phyloP scores from a whole-genome alignment of 2,113 vertebrate genomes.

The Pseudolaguvia tuberculata region DNA sequence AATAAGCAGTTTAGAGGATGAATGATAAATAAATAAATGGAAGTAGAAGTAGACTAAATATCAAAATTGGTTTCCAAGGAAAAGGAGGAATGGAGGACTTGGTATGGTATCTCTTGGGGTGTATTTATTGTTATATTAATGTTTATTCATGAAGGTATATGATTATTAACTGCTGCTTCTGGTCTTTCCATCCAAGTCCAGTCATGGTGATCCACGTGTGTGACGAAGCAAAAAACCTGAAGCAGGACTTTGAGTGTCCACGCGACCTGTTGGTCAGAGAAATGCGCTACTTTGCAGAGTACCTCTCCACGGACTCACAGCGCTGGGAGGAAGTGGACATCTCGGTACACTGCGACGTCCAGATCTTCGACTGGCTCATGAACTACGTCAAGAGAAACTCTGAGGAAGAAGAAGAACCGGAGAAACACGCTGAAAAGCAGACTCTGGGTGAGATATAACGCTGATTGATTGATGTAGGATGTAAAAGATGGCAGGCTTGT shows the following conservation, averaged over 20 bases:
- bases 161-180: neutral
- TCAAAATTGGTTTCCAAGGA: no score
- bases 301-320: constrained; percentile 87
- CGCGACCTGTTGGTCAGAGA: constrained; percentile 89
- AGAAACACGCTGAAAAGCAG: constrained; percentile 74
- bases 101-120: no score
- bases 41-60: no score
- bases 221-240: constrained; percentile 94
- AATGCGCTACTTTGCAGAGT: constrained; percentile 98
- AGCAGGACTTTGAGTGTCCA: constrained; percentile 93
- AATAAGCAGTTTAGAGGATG: no score
- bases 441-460: constrained; percentile 76
- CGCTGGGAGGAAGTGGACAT: constrained; percentile 98
- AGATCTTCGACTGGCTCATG: constrained; percentile 98
- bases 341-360: constrained; percentile 94
- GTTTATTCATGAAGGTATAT: no score
- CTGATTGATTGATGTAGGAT: constrained; percentile 13
- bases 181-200: constrained; percentile 69
- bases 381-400: constrained; percentile 89
- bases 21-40: no score
- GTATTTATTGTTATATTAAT: no score
- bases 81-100: no score
- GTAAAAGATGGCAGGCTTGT: constrained; percentile 7
- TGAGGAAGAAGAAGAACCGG: constrained; percentile 60
- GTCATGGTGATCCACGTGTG: constrained; percentile 99